Evolutionary conservation across 2,113 vertebrate species (phyloP).

Genomic region (Serilophus lunatus): DNA sequence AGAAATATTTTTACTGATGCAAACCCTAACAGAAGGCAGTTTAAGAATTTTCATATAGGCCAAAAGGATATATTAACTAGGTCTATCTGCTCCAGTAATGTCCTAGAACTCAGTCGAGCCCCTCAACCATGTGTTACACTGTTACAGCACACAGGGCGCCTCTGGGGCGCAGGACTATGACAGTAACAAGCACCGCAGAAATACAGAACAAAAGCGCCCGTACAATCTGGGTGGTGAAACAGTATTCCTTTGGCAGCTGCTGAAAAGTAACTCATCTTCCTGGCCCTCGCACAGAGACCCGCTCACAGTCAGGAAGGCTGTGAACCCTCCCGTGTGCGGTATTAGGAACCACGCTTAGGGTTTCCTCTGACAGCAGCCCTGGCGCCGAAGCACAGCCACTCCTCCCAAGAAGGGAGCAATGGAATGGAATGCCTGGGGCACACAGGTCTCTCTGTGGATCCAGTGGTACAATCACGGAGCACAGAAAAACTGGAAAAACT

Average conservation of each 20-base stretch:
- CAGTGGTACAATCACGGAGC: accelerated
- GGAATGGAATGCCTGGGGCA: not conserved
- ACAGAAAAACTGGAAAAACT: not conserved
- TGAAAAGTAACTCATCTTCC: not conserved
- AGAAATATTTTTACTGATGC: not conserved
- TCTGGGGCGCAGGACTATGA: not conserved
- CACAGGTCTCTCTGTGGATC: accelerated
- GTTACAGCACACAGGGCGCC: accelerated
- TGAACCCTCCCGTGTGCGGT: accelerated
- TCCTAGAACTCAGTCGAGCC: not conserved
- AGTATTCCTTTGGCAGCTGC: not conserved
- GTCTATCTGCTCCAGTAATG: accelerated
- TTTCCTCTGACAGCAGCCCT: not conserved
- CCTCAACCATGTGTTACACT: not conserved
- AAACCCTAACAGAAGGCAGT: not conserved
- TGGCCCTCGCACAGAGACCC: accelerated
- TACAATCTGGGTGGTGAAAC: not conserved
- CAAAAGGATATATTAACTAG: not conserved
- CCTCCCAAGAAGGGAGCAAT: not conserved
- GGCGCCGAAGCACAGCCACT: not conserved
- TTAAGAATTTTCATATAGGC: not conserved
- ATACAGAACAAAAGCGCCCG: not conserved
- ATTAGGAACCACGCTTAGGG: accelerated
- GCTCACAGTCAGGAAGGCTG: not conserved
- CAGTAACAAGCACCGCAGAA: not conserved